Evolutionary conservation across 2,797 vertebrate species (phyloP).

Genomic region (Danio aesculapii): DNA sequence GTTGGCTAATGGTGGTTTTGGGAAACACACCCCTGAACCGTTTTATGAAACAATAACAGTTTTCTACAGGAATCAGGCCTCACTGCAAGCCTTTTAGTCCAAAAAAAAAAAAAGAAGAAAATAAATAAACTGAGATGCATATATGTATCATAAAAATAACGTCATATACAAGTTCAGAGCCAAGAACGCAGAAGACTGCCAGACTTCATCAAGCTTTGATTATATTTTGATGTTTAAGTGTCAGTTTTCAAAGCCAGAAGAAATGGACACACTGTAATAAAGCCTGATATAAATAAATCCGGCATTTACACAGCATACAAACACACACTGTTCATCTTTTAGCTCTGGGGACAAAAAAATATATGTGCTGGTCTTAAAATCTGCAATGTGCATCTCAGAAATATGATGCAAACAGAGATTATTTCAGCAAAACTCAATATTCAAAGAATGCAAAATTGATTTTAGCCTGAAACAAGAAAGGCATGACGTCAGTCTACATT

Average conservation of each 20-base stretch:
- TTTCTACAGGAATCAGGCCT: too few species aligned
- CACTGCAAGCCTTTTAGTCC: too few species aligned
- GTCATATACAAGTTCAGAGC: not conserved
- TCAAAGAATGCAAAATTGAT: not conserved
- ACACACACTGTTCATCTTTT: constrained; percentile 13
- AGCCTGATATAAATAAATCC: not conserved
- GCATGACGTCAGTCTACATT: not conserved
- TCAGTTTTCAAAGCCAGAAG: not conserved
- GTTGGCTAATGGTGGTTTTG: too few species aligned
- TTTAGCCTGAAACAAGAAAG: not conserved
- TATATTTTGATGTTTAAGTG: not conserved
- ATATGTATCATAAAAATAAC: not conserved
- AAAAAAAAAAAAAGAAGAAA: too few species aligned
- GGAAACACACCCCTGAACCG: too few species aligned
- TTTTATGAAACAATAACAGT: too few species aligned
- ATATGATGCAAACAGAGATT: constrained; percentile 8
- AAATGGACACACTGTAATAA: not conserved
- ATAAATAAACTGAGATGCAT: too few species aligned
- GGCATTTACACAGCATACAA: not conserved
- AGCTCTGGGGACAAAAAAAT: not conserved
- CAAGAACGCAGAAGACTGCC: not conserved
- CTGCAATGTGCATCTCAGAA: constrained; percentile 23
- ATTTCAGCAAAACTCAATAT: constrained; percentile 2
- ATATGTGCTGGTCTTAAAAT: constrained; percentile 7
- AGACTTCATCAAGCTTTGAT: constrained; percentile 17